These are phyloP conservation scores for Aquatica leii DNA, from an alignment of 2,888 invertebrate genomes.

Conservation along the genomic window DNA sequence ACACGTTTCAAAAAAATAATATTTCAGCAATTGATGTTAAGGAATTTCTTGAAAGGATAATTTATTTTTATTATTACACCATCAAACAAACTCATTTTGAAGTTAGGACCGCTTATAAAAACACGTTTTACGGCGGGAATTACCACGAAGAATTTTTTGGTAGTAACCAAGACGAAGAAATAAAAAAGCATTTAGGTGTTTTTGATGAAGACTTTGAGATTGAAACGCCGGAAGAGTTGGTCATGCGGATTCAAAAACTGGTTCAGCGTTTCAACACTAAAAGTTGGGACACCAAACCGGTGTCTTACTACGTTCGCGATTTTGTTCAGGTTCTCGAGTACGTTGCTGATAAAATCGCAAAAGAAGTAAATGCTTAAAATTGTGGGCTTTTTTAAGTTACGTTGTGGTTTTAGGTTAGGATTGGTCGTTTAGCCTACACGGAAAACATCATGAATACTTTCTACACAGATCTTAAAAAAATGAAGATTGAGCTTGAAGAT, in stretches of 20 bases:
- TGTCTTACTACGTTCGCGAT: background rate
- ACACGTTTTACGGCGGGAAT: background rate
- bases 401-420: background rate
- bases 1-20: too few relatives aligned
- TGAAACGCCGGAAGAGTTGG: background rate
- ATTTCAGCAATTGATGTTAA: background rate
- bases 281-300: background rate
- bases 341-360: background rate
- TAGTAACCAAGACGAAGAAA: too few relatives aligned
- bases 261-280: background rate
- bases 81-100: conserved; percentile 7
- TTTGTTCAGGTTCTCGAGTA: background rate
- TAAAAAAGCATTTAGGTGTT: too few relatives aligned
- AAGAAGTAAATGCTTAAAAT: too few relatives aligned
- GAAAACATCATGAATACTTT: background rate
- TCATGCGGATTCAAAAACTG: conserved; percentile 1
- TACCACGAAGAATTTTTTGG: background rate
- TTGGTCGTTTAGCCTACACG: background rate
- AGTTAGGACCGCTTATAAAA: conserved; percentile 6
- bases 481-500: background rate
- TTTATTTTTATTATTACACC: conserved; percentile 3
- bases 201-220: background rate
- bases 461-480: background rate
- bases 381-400: too few relatives aligned
- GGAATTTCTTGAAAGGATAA: background rate